phyloP scores from a whole-genome alignment of 2,113 vertebrate genomes.

The Cyanoramphus novaezelandiae region DNA sequence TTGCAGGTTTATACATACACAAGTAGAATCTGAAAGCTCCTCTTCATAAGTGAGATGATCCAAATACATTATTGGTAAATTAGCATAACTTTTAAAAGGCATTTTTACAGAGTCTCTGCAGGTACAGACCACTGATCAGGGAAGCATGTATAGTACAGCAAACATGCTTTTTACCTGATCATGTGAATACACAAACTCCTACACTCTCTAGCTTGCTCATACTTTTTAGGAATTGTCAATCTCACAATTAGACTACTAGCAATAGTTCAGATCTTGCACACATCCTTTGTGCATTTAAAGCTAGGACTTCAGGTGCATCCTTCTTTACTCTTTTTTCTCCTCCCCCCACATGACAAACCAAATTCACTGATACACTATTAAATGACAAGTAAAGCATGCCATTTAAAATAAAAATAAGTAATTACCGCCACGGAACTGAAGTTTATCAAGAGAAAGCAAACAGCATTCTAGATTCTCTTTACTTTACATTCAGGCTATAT shows the following conservation, averaged over 20 bases:
- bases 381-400: background rate
- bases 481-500: background rate
- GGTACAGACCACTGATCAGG: background rate
- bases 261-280: background rate
- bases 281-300: background rate
- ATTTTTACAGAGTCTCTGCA: background rate
- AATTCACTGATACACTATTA: background rate
- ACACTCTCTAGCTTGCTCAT: background rate
- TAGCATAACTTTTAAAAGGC: background rate
- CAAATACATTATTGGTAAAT: background rate
- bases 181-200: background rate
- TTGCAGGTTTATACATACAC: background rate
- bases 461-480: background rate
- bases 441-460: background rate
- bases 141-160: background rate
- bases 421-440: background rate
- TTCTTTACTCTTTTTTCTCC: background rate
- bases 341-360: background rate
- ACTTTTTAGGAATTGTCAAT: background rate
- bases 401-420: background rate
- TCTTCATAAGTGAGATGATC: background rate
- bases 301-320: background rate
- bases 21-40: background rate
- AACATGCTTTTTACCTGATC: background rate
- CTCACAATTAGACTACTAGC: background rate